Evolutionary conservation across 2,888 invertebrate species (phyloP).

Genomic region (Acanthococcus lagerstroemiae): DNA sequence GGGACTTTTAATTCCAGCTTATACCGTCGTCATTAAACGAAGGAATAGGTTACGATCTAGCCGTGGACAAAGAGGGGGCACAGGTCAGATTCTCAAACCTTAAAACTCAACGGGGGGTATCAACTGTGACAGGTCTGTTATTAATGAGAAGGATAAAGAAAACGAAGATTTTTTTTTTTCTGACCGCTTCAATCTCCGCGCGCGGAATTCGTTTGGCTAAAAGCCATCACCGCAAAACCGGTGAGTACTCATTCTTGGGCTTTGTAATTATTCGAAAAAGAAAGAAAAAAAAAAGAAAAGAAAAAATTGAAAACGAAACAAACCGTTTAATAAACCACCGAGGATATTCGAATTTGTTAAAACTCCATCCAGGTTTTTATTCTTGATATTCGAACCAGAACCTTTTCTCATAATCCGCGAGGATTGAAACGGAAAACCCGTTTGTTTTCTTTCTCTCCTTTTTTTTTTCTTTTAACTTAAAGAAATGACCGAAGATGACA

Average conservation of each 20-base stretch:
- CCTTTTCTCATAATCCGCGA: too few relatives aligned
- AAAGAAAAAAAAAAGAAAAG: neutral
- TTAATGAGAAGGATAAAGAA: conserved; percentile 29
- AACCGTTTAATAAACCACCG: too few relatives aligned
- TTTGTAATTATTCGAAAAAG: neutral
- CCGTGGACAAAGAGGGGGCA: conserved; percentile 26
- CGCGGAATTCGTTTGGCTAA: conserved; percentile 29
- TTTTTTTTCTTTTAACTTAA: too few relatives aligned
- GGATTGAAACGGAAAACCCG: too few relatives aligned
- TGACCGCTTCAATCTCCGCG: conserved; percentile 28
- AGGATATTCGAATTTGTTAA: too few relatives aligned
- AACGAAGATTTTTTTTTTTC: conserved; percentile 6
- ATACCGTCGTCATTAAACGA: conserved; percentile 28
- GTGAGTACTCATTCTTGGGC: conserved; percentile 3
- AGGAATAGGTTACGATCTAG: conserved; percentile 21
- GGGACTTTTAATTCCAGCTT: conserved; percentile 15
- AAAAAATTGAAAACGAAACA: neutral
- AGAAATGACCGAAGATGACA: too few relatives aligned
- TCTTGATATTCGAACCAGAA: too few relatives aligned
- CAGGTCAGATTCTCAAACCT: conserved; percentile 29
- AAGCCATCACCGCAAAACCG: conserved; percentile 26
- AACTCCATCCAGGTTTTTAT: too few relatives aligned
- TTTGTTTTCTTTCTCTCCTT: too few relatives aligned
- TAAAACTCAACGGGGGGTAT: conserved; percentile 29
- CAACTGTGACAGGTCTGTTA: conserved; percentile 28